Evolutionary conservation across 2,113 vertebrate genomes (phyloP).

Genomic region (Oxyruncus cristatus): DNA sequence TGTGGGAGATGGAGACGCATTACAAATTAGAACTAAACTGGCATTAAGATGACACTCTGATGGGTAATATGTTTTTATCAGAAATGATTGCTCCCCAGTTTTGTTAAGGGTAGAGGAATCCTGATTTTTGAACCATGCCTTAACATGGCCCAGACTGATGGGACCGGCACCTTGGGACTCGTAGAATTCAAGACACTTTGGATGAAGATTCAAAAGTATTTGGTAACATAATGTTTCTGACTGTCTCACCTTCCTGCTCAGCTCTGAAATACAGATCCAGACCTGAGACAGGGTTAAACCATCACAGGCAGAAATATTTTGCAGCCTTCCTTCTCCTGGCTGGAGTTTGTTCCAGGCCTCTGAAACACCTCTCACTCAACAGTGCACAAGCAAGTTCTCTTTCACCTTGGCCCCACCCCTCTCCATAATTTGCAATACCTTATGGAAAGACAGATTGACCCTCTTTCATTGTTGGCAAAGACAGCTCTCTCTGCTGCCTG

Average conservation of each 20-base stretch:
- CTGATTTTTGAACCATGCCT: neutral
- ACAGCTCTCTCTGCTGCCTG: neutral
- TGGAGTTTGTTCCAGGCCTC: neutral
- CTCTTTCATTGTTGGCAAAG: neutral
- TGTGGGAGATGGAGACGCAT: neutral
- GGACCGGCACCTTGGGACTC: conserved; percentile 79
- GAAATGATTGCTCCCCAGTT: neutral
- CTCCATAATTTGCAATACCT: neutral
- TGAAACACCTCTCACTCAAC: neutral
- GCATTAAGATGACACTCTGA: neutral
- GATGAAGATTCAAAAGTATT: conserved; percentile 88
- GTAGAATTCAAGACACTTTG: conserved; percentile 84
- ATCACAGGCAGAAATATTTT: neutral
- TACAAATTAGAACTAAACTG: neutral
- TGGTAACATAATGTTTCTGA: conserved; percentile 73
- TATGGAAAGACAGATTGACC: neutral
- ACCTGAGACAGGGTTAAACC: neutral
- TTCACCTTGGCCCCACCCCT: neutral
- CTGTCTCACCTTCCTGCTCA: neutral
- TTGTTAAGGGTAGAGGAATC: neutral
- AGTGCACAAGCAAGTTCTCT: neutral
- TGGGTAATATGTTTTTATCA: neutral
- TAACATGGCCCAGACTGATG: conserved; percentile 57
- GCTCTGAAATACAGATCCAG: neutral
- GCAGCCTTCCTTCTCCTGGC: neutral